A percentile compares a stretch with the other conserved stretches of the same genome.
Evolutionary conservation across 2,888 invertebrate species (phyloP).

Genomic region (Ophion ventricosus): DNA sequence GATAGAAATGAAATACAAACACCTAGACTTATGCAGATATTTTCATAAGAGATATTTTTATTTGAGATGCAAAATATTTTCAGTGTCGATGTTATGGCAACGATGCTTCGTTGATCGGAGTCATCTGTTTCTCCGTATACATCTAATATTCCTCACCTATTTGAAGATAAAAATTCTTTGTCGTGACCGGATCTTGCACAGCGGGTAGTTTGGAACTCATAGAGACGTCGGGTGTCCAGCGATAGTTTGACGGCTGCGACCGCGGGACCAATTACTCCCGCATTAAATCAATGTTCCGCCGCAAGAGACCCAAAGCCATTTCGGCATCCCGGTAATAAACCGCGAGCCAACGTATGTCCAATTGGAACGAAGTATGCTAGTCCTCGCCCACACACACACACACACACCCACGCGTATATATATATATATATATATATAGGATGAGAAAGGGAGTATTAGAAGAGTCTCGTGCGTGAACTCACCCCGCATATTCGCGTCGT

Average conservation of each 20-base stretch:
- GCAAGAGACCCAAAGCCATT: conserved; percentile 71
- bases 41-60: too few relatives aligned
- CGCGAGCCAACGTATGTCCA: conserved; percentile 79
- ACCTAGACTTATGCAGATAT: too few relatives aligned
- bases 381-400: conserved; percentile 12
- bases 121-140: too few relatives aligned
- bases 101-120: background rate
- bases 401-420: background rate
- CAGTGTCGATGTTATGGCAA: too few relatives aligned
- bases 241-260: conserved; percentile 49
- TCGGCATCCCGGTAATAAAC: conserved; percentile 81
- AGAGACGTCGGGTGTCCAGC: conserved; percentile 77
- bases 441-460: conserved; percentile 2
- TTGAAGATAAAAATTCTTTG: background rate
- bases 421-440: background rate
- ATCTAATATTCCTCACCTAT: too few relatives aligned
- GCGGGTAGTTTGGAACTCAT: conserved; percentile 73
- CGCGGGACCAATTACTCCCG: conserved; percentile 81
- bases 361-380: conserved; percentile 66
- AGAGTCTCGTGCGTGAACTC: conserved; percentile 45
- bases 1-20: too few relatives aligned
- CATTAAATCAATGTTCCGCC: conserved; percentile 83
- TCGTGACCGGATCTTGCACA: background rate
- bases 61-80: too few relatives aligned
- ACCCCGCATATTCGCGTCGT: conserved; percentile 56